Conservation (phyloP, 2,888 invertebrate species). For the Meiosimyza platycephala region DNA sequence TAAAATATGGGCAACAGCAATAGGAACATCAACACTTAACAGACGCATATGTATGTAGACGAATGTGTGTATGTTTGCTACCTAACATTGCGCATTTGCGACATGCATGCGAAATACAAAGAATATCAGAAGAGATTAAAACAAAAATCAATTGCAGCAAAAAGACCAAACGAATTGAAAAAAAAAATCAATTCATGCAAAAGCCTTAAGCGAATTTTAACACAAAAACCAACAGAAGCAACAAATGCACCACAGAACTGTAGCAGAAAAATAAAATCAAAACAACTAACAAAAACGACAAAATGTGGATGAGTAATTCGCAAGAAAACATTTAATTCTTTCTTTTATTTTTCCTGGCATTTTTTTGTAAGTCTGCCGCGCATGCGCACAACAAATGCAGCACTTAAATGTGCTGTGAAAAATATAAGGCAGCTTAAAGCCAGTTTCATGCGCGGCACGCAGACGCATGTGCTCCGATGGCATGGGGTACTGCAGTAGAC, state of each 20-base stretch:
- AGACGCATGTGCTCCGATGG: too few relatives aligned
- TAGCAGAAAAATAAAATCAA: neutral
- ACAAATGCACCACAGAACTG: neutral
- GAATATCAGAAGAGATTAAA: neutral
- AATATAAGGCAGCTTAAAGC: too few relatives aligned
- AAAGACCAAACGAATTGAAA: too few relatives aligned
- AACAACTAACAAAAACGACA: slow-evolving; percentile 10
- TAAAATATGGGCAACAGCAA: slow-evolving; percentile 8
- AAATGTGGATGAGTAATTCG: slow-evolving; percentile 19
- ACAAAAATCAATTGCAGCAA: neutral
- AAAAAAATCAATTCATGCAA: too few relatives aligned
- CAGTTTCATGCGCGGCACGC: too few relatives aligned
- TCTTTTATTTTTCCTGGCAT: neutral
- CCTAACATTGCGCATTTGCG: neutral
- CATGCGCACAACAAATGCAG: slow-evolving; percentile 26
- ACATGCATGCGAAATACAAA: neutral
- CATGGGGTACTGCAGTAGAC: too few relatives aligned
- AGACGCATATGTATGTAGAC: neutral
- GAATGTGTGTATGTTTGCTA: too few relatives aligned
- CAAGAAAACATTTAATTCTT: slow-evolving; percentile 29
- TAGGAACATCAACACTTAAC: neutral
- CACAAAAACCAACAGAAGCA: neutral
- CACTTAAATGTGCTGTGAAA: neutral
- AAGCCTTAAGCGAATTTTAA: too few relatives aligned
- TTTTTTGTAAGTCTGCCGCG: slow-evolving; percentile 9